Evolutionary conservation across 2,113 vertebrate species (phyloP).

Genomic region (Onychostoma macrolepis): DNA sequence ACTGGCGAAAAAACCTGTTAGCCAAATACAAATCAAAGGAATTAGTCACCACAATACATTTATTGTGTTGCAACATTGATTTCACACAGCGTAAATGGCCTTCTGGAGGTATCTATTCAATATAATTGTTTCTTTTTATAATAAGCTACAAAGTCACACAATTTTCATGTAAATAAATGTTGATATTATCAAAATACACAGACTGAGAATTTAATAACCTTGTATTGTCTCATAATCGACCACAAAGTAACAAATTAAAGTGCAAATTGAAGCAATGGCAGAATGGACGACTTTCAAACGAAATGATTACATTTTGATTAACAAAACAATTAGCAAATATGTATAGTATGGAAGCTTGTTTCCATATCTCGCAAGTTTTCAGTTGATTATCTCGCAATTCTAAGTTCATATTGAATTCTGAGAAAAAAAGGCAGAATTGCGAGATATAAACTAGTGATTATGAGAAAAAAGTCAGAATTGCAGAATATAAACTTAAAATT

Average conservation of each 20-base stretch:
- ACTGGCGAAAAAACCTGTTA: conserved; percentile 17
- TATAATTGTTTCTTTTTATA: neutral
- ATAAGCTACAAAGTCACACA: neutral
- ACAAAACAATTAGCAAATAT: neutral
- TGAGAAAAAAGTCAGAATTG: neutral
- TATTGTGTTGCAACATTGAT: neutral
- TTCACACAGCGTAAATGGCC: neutral
- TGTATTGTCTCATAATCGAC: neutral
- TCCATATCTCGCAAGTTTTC: too few relatives aligned
- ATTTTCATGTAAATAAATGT: neutral
- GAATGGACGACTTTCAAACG: neutral
- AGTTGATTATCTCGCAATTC: neutral
- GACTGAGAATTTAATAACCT: neutral
- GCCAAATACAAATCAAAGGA: conserved; percentile 9
- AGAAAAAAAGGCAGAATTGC: neutral
- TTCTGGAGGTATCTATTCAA: neutral
- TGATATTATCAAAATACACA: neutral
- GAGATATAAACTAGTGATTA: neutral
- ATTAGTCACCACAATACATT: conserved; percentile 11
- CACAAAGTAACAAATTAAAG: neutral
- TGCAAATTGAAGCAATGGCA: neutral
- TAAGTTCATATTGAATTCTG: neutral
- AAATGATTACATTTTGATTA: neutral
- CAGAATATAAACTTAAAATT: too few relatives aligned
- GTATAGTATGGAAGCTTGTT: too few relatives aligned